Percentiles rank a stretch among this genome's conserved stretches.
These are phyloP conservation scores for Heteromormyrus szaboi DNA, from an alignment of 2,797 vertebrate species.

Conservation along the genomic window DNA sequence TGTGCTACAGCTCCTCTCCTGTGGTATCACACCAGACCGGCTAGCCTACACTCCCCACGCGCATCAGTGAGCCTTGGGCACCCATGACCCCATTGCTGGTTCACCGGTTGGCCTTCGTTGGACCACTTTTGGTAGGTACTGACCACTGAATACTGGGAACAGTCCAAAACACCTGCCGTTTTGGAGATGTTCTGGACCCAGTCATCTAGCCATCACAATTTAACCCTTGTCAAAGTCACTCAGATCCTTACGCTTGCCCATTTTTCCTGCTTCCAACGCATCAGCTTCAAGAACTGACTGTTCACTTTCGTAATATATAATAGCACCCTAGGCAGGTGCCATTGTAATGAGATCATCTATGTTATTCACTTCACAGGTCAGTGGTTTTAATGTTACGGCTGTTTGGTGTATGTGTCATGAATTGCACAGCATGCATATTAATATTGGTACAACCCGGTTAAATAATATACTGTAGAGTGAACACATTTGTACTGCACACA, in stretches of 20 bases:
- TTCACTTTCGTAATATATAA: neutral
- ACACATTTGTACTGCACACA: neutral
- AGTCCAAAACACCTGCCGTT: neutral
- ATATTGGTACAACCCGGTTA: neutral
- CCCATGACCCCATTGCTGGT: neutral
- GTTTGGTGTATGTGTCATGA: neutral
- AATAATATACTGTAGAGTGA: neutral
- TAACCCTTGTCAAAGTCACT: neutral
- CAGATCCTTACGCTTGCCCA: neutral
- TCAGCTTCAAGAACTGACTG: neutral
- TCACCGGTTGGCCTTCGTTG: neutral
- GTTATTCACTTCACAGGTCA: neutral
- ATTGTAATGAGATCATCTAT: neutral
- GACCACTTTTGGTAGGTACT: neutral
- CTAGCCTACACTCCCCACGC: neutral
- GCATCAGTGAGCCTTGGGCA: neutral
- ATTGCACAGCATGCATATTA: neutral
- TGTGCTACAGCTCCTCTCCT: neutral
- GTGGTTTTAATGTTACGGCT: neutral
- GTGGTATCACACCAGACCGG: neutral
- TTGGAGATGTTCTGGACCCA: neutral
- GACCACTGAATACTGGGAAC: neutral
- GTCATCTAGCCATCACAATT: neutral
- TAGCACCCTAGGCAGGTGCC: neutral
- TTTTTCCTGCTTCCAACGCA: neutral